Evolutionary conservation across 64 coral and sea anemone species (phyloP), one percentile per base, ranked within the genome.

Genomic region (Exaiptasia diaphana): DNA sequence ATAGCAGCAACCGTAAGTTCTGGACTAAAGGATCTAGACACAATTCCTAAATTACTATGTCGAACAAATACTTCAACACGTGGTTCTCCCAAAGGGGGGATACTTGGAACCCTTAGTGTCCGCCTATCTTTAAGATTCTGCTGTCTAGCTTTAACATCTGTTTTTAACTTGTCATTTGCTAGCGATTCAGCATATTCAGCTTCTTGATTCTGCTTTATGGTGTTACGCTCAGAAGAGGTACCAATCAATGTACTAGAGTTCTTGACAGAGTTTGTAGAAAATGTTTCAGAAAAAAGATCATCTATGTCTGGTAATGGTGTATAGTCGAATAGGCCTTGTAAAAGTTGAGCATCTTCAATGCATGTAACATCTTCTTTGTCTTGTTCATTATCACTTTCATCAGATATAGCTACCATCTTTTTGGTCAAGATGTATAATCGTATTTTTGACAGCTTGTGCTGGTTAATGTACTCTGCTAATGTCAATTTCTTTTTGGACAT

Each of bases 51-150:
- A 35, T 50, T 48, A 14, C 74, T n/a, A 65, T 86, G 69, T 63
- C 70, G 55, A 57, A 86, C 82, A 36, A 40, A 86, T 18, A 86
- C 82, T 57, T 24, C 39, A 26, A 75, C 70, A 41, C 49, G 62
- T 13, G 37, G 41, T 53, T 82, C 78, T 50, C 20, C 50, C 20
- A 64, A 29, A 28, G 27, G 30, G 14, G 78, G 63, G 15, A 40
- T 56, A 65, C 27, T 1, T 26, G 32, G 24, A 25, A 82, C 78
- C n/a, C 77, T 65, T 18, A n/a, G 17, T 37, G 20, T 44, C 44
- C 77, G 58, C 28, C 18, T 40, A 4, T 25, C 0, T 40, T 41
- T 50, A 12, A 58, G 77, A 81, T 42, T 81, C 35, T 81, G 26
- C 45, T 44, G 58, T 22, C 77, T 22, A 8, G 36, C 3, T 37